phyloP scores from a whole-genome alignment of 2,888 invertebrate genomes.

The Neria commutata region DNA sequence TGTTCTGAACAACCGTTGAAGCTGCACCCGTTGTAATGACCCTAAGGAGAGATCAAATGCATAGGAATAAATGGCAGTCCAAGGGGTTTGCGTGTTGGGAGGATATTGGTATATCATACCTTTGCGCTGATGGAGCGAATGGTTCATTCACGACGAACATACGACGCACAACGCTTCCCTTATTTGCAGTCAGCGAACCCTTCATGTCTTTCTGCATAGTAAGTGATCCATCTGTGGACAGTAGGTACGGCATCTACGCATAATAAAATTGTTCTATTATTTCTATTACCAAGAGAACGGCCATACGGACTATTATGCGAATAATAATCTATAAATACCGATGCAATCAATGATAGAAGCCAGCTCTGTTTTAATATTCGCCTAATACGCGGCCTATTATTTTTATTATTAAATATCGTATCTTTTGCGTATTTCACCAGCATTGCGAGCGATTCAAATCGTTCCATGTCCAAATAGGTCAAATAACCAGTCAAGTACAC shows the following conservation, averaged over 20 bases:
- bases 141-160: conserved; percentile 63
- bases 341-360: too few relatives aligned
- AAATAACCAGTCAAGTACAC: too few relatives aligned
- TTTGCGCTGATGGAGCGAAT: conserved; percentile 58
- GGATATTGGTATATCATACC: conserved; percentile 41
- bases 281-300: too few relatives aligned
- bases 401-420: too few relatives aligned
- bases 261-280: too few relatives aligned
- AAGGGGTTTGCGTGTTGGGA: conserved; percentile 29
- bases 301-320: too few relatives aligned
- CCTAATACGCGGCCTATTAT: too few relatives aligned
- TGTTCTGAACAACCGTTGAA: conserved; percentile 59
- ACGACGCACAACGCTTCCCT: conserved; percentile 60
- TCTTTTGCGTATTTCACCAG: too few relatives aligned
- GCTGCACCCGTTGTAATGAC: conserved; percentile 59
- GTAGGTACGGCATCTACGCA: conserved; percentile 61
- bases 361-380: too few relatives aligned
- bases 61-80: not conserved
- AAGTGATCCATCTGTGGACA: conserved; percentile 61
- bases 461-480: too few relatives aligned
- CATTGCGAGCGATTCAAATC: too few relatives aligned
- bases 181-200: conserved; percentile 57
- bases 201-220: conserved; percentile 62
- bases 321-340: too few relatives aligned
- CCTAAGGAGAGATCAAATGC: conserved; percentile 44